These are phyloP conservation scores for Corvus cornix DNA, from an alignment of 2,113 vertebrate species.

Conservation along the genomic window DNA sequence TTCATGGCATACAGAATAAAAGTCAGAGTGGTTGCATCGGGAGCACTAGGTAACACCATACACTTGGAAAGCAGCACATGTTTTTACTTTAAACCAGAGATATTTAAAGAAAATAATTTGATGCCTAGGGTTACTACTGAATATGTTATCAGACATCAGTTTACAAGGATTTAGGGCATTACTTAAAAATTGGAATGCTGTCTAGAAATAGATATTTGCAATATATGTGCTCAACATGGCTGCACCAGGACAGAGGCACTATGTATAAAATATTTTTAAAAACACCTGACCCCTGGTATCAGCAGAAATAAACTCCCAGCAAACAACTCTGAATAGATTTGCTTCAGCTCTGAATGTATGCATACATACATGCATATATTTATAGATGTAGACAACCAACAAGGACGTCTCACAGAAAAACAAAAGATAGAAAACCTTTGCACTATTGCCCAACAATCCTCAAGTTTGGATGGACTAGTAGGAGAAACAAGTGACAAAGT, in stretches of 20 bases:
- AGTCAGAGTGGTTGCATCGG: background rate
- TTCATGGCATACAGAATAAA: background rate
- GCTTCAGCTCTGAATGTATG: background rate
- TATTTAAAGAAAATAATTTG: background rate
- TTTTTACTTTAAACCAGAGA: constrained; percentile 74
- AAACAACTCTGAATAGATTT: background rate
- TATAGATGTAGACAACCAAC: background rate
- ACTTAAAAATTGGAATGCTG: constrained; percentile 78
- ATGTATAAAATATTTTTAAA: background rate
- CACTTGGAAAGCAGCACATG: constrained; percentile 55
- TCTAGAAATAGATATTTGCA: background rate
- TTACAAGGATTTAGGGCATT: constrained; percentile 81
- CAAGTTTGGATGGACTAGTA: background rate
- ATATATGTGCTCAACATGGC: background rate
- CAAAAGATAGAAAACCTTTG: background rate
- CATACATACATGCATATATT: background rate
- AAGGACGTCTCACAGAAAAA: background rate
- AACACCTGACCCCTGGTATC: background rate
- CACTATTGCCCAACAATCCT: background rate
- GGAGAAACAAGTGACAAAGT: background rate
- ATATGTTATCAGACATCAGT: constrained; percentile 73
- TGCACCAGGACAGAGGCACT: background rate
- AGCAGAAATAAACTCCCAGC: background rate
- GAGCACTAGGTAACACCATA: constrained; percentile 6
- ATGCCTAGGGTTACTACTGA: constrained; percentile 68